Base-by-base conservation (phyloP, 2,888 invertebrate species). In the Melinaea menophilus region DNA sequence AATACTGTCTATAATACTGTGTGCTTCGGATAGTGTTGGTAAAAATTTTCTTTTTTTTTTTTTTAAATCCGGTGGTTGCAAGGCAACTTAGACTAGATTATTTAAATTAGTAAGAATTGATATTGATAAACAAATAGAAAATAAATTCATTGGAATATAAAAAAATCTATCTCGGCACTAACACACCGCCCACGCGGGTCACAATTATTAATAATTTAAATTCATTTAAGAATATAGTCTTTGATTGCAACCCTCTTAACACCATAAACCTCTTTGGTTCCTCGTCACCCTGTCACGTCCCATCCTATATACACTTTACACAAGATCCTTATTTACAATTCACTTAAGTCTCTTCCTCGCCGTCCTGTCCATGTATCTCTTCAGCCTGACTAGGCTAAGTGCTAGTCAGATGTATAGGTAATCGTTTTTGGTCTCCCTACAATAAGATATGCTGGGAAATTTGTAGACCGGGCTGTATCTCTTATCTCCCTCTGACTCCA, bases 381-480 rank as follows among this genome's bases (percentile, higher is more conserved):
- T 74, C 58, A 79, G 62, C 67, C 77, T 73, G 67, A 75, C 69
- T 63, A 80, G 69, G 61, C 73, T 66, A 61, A 76, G 71, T 66
- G 79, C 80, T 80, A 84, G 81, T 88, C 89, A 90, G 74, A 90
- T 90, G 73, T 90, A 90, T 3, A 90, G 78, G 65, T 90, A 90
- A 74, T 90, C 90, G 73, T 89, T 90, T 75, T 90, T 89, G 37
- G 85, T 86, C 72, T 89, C 85, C 70, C 82, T 81, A 72, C 88
- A 88, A 70, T 88, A 90, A 70, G 81, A 82, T 72, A 90, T 90
- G 73, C 88, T 91, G 61, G 90, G 91, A 75, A 85, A 91, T 77
- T 86, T 91, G 81, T 87, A 90, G 45, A 86, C 91, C 65, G 86
- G 91, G 78, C 85, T 89, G 82, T 87, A 91, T 76, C 86, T 84